phyloP scores from a whole-genome alignment of 2,797 vertebrate species.

The Pseudochromis fuscus region DNA sequence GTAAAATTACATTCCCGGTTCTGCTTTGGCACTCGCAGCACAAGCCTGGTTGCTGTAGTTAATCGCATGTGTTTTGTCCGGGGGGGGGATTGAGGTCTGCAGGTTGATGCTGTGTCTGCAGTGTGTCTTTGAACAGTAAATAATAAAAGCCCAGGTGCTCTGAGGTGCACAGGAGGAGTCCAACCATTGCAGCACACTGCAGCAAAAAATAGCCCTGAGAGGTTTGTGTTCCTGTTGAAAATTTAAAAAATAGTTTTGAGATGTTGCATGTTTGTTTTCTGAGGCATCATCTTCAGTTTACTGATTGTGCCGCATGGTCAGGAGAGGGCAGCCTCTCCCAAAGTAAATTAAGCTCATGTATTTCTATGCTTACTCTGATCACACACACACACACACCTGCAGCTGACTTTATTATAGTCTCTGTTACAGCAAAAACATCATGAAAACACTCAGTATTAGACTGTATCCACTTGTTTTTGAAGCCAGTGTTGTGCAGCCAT shows the following conservation, averaged over 20 bases:
- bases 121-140: conserved; percentile 34
- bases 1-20: background rate
- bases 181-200: background rate
- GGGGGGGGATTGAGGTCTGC: background rate
- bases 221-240: background rate
- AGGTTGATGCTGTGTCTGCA: conserved; percentile 29
- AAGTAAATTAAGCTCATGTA: background rate
- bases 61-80: conserved; percentile 38
- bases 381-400: conserved; percentile 1
- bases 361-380: conserved; percentile 10
- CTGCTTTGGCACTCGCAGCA: background rate
- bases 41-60: conserved; percentile 12
- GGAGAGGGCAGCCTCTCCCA: conserved; percentile 62
- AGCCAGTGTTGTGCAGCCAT: conserved; percentile 11
- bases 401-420: conserved; percentile 4
- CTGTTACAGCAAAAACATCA: conserved; percentile 9
- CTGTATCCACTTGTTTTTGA: conserved; percentile 31
- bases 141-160: conserved; percentile 37
- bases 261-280: background rate
- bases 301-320: conserved; percentile 28
- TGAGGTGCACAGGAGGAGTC: conserved; percentile 16
- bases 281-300: background rate
- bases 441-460: conserved; percentile 16
- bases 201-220: background rate
- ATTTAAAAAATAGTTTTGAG: background rate